Evolutionary conservation across 2,888 invertebrate species (phyloP).

Genomic region (Salpingus planirostris): DNA sequence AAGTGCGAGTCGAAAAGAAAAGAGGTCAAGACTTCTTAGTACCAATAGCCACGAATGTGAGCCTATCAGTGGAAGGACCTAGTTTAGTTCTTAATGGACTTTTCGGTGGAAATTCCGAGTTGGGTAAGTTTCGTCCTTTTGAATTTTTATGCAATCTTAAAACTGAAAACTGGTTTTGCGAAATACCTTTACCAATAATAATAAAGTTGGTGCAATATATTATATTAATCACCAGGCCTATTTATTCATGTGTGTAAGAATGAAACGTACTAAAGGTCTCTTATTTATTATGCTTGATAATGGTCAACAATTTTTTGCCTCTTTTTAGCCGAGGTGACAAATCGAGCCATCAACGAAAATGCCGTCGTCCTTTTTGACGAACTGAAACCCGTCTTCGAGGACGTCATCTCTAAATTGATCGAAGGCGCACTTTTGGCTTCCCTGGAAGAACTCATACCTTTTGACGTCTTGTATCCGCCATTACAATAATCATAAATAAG

Average conservation of each 20-base stretch:
- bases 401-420: slow-evolving; percentile 21
- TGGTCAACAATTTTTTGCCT: slow-evolving; percentile 1
- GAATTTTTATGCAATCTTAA: too few relatives aligned
- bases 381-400: slow-evolving; percentile 34
- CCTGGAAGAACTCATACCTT: slow-evolving; percentile 24
- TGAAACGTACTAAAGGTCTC: too few relatives aligned
- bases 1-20: slow-evolving; percentile 17
- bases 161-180: too few relatives aligned
- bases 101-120: slow-evolving; percentile 23
- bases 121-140: slow-evolving; percentile 24
- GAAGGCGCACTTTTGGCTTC: slow-evolving; percentile 23
- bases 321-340: slow-evolving; percentile 26
- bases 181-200: too few relatives aligned
- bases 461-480: slow-evolving; percentile 25
- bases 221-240: too few relatives aligned
- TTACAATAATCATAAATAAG: too few relatives aligned
- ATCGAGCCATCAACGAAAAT: slow-evolving; percentile 34
- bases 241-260: too few relatives aligned
- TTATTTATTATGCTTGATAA: too few relatives aligned
- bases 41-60: slow-evolving; percentile 22
- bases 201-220: too few relatives aligned
- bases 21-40: slow-evolving; percentile 21
- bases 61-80: slow-evolving; percentile 23
- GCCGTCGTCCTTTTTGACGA: slow-evolving; percentile 34
- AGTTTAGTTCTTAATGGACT: slow-evolving; percentile 24